Conservation (phyloP, 2,888 invertebrate species). For the Apodemia zela region DNA sequence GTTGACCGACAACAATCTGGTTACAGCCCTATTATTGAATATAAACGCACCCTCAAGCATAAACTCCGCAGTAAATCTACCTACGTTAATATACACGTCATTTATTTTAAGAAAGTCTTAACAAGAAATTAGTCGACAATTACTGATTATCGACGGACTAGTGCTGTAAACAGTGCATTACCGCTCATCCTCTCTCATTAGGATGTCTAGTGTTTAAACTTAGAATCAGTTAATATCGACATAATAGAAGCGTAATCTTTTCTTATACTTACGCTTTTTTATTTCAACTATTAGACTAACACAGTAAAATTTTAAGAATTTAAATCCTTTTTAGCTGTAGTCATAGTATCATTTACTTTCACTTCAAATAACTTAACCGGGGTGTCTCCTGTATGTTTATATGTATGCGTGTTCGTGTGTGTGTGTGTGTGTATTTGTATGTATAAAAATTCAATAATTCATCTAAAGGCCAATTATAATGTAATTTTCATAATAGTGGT, state of each 20-base stretch:
- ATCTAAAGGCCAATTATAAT: too few species aligned
- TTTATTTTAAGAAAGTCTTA: conserved; percentile 14
- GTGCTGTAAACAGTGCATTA: conserved; percentile 70
- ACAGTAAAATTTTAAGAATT: too few species aligned
- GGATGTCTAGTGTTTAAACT: conserved; percentile 29
- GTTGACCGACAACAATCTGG: not conserved
- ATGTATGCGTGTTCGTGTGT: too few species aligned
- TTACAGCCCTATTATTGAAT: not conserved
- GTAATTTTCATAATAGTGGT: too few species aligned
- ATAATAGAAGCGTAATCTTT: not conserved
- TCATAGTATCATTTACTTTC: too few species aligned
- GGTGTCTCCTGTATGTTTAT: too few species aligned
- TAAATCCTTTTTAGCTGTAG: too few species aligned
- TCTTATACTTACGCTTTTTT: not conserved
- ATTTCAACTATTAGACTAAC: not conserved
- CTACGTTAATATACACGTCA: conserved; percentile 10
- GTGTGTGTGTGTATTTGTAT: too few species aligned
- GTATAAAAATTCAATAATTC: too few species aligned
- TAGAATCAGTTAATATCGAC: not conserved
- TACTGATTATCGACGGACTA: conserved; percentile 59
- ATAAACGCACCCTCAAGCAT: not conserved
- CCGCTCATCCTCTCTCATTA: conserved; percentile 62
- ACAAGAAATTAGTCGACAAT: conserved; percentile 46
- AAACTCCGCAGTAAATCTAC: not conserved
- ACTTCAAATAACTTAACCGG: too few species aligned